phyloP scores from a whole-genome alignment of 1,140 invertebrate species.

The Trichonephila clavata region DNA sequence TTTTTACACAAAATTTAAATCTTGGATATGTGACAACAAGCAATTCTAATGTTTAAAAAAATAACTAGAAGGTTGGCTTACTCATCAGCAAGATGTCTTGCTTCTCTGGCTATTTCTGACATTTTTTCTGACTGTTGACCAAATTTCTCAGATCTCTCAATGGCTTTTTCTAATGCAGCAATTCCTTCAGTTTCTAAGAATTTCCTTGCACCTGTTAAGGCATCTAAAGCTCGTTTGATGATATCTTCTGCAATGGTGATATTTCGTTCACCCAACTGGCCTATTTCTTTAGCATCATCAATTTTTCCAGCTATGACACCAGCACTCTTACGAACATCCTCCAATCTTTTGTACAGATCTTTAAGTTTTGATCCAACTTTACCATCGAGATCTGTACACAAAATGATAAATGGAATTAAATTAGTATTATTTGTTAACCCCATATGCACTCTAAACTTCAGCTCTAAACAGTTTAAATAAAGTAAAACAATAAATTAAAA shows the following conservation, averaged over 20 bases:
- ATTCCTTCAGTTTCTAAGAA: slow-evolving; percentile 90
- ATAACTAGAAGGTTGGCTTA: slow-evolving; percentile 80
- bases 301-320: slow-evolving; percentile 82
- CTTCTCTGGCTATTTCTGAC: slow-evolving; percentile 93
- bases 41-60: background rate
- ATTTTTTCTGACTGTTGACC: slow-evolving; percentile 95
- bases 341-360: slow-evolving; percentile 86
- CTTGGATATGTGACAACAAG: too few species aligned
- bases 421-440: background rate
- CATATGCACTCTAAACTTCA: background rate
- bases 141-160: slow-evolving; percentile 90
- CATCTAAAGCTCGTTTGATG: slow-evolving; percentile 87
- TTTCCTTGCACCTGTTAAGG: slow-evolving; percentile 87
- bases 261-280: slow-evolving; percentile 85
- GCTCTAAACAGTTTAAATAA: background rate
- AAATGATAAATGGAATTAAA: background rate
- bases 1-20: too few species aligned
- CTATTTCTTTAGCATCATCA: slow-evolving; percentile 83
- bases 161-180: slow-evolving; percentile 88
- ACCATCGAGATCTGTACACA: slow-evolving; percentile 81
- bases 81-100: slow-evolving; percentile 89
- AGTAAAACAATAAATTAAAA: background rate
- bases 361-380: slow-evolving; percentile 86
- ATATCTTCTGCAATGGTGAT: slow-evolving; percentile 88
- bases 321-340: slow-evolving; percentile 84